Evolutionary conservation across 2,113 vertebrate species (phyloP).

Genomic region (Cyphomyrus plagiostoma): DNA sequence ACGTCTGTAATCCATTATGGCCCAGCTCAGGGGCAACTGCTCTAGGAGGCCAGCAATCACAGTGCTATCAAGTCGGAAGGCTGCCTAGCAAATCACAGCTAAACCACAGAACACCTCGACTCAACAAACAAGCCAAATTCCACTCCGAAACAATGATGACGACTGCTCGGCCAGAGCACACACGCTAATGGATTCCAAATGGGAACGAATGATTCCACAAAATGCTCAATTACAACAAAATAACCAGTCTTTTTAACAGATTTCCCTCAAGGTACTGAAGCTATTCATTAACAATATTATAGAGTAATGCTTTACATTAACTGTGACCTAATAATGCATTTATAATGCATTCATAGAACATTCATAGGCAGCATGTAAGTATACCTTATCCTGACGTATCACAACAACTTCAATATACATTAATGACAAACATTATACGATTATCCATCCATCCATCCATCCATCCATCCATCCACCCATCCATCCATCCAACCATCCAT

Average conservation of each 20-base stretch:
- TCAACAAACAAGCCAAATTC: slow-evolving; percentile 2
- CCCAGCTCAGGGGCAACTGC: not conserved
- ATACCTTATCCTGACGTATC: too few relatives aligned
- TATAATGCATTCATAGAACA: too few relatives aligned
- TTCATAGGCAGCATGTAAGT: too few relatives aligned
- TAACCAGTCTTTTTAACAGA: not conserved
- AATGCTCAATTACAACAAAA: not conserved
- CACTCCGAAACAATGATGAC: not conserved
- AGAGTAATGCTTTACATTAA: not conserved
- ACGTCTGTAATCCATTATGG: not conserved
- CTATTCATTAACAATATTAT: not conserved
- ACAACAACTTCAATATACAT: too few relatives aligned
- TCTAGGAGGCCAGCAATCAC: not conserved
- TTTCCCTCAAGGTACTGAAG: not conserved
- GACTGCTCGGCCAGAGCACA: not conserved
- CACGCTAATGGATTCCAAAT: slow-evolving; percentile 16
- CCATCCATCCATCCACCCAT: too few relatives aligned
- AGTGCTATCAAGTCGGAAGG: not conserved
- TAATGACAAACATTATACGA: too few relatives aligned
- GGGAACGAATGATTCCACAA: slow-evolving; percentile 10
- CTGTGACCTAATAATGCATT: too few relatives aligned
- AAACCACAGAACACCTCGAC: not conserved
- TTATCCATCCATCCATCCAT: too few relatives aligned
- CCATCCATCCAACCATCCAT: too few relatives aligned
- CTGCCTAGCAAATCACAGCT: slow-evolving; percentile 1